Conservation (phyloP, 2,113 vertebrate genomes). For the Parotia lawesii region DNA sequence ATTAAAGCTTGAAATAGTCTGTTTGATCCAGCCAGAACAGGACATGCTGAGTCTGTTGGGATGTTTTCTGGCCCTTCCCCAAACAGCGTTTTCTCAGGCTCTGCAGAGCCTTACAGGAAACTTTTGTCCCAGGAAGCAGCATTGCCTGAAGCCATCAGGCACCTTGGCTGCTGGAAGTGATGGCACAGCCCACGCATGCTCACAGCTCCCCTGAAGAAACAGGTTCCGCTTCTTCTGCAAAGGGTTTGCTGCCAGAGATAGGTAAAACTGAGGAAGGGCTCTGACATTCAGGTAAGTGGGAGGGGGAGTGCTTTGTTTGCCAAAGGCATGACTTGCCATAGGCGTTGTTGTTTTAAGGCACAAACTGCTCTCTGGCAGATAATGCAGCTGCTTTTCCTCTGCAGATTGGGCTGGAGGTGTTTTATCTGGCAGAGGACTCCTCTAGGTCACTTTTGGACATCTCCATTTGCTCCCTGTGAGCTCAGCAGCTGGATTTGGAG, state of each 20-base stretch:
- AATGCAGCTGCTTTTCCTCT: background rate
- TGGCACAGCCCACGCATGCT: background rate
- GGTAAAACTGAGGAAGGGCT: background rate
- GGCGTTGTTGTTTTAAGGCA: background rate
- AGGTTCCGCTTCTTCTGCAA: background rate
- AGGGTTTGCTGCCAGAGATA: background rate
- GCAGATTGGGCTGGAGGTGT: background rate
- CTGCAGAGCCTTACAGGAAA: background rate
- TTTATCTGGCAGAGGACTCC: background rate
- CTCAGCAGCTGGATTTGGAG: background rate
- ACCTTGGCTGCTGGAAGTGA: background rate
- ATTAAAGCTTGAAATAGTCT: background rate
- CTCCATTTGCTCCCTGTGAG: background rate
- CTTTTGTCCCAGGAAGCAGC: background rate
- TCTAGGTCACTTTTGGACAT: background rate
- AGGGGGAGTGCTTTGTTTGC: background rate
- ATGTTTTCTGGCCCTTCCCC: background rate
- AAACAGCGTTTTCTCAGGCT: background rate
- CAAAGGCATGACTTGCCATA: background rate
- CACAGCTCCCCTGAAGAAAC: background rate
- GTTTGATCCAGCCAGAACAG: background rate
- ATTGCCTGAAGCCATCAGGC: fast-evolving
- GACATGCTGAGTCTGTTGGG: background rate
- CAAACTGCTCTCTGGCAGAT: background rate
- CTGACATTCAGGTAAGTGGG: background rate